Evolutionary conservation across 2,113 vertebrate genomes (phyloP).

Genomic region (Delphinus delphis): DNA sequence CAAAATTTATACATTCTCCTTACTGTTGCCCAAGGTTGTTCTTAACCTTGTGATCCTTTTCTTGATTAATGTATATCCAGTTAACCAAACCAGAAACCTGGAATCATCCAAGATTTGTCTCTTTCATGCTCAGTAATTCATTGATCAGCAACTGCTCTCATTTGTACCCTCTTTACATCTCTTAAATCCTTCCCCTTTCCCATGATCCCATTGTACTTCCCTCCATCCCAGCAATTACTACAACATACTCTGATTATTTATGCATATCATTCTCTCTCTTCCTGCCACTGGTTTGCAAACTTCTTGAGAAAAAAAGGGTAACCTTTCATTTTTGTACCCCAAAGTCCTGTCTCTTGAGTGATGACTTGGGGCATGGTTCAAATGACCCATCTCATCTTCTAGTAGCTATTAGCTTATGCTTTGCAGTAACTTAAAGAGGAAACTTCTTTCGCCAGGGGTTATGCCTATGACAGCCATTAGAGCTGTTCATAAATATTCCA

Average conservation of each 20-base stretch:
- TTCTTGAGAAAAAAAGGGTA: background rate
- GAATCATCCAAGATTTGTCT: background rate
- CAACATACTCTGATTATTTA: background rate
- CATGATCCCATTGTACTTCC: background rate
- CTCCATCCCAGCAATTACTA: background rate
- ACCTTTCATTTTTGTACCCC: background rate
- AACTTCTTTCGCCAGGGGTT: background rate
- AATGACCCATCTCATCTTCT: background rate
- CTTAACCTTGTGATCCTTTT: background rate
- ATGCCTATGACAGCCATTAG: background rate
- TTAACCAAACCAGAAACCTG: background rate
- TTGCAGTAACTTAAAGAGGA: background rate
- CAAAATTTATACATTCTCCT: background rate
- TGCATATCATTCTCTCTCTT: background rate
- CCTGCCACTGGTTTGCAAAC: background rate
- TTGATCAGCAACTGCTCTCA: background rate
- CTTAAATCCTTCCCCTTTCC: background rate
- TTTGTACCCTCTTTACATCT: background rate
- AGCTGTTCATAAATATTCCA: background rate
- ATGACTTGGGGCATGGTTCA: background rate
- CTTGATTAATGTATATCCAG: background rate
- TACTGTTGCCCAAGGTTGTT: background rate
- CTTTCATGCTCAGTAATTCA: background rate
- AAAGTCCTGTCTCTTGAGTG: background rate
- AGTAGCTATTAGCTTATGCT: background rate